A percentile compares a stretch with the other conserved stretches of the same genome.
phyloP scores from a whole-genome alignment of 92 coral and sea anemone species.

The Epizoanthus rinbou region DNA sequence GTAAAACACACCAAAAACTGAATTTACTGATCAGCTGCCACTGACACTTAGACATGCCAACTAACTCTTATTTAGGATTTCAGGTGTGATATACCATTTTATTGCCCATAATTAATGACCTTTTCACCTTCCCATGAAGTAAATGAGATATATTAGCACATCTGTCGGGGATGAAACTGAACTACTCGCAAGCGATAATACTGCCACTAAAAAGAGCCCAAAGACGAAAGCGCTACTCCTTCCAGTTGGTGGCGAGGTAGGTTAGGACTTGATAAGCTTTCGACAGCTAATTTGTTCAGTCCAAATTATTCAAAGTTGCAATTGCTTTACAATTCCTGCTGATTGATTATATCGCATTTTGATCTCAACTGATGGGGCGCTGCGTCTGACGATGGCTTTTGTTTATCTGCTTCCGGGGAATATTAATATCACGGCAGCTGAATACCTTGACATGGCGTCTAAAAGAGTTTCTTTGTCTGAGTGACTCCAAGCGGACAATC shows the following conservation, averaged over 20 bases:
- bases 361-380: not conserved
- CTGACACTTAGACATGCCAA: slow-evolving; percentile 43
- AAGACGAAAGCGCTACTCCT: not conserved
- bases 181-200: not conserved
- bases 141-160: slow-evolving; percentile 47
- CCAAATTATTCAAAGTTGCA: slow-evolving; percentile 5
- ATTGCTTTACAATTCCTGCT: not conserved
- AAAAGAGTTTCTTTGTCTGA: slow-evolving; percentile 29
- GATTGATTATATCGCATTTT: slow-evolving; percentile 28
- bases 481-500: not conserved
- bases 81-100: slow-evolving; percentile 40
- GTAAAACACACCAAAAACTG: not conserved
- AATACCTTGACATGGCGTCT: slow-evolving; percentile 26
- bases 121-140: slow-evolving; percentile 38
- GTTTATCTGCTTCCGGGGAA: slow-evolving; percentile 22
- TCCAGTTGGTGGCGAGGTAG: not conserved
- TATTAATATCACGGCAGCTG: slow-evolving; percentile 28
- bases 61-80: slow-evolving; percentile 21
- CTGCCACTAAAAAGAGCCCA: not conserved
- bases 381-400: slow-evolving; percentile 26
- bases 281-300: not conserved
- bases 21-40: slow-evolving; percentile 1
- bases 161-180: slow-evolving; percentile 13
- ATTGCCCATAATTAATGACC: slow-evolving; percentile 47
- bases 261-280: not conserved